Base-by-base conservation (phyloP, 2,113 vertebrate genomes). In the Solea senegalensis region DNA sequence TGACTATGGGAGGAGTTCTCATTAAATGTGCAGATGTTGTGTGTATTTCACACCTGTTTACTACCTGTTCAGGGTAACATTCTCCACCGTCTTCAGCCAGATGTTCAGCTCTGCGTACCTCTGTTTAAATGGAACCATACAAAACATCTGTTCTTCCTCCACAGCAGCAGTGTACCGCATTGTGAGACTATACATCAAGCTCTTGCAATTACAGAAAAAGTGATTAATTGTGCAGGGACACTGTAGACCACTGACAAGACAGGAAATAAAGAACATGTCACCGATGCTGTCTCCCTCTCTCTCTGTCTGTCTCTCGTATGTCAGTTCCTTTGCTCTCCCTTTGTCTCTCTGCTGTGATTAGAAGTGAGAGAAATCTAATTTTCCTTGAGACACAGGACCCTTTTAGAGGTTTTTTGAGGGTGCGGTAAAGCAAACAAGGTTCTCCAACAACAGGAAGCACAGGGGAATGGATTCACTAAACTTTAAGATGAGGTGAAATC, bases 311-410 rank as follows among this genome's bases (percentile, higher is more conserved):
- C 14, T 50, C 28, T 65, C 75, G 58, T 70, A 9, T 59, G 48
- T 55, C 54, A 16, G 48, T 34, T 34, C 34, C 34, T 34, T 34
- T 34, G 34, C 34, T 34, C 5, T 62, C 48, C 69, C 56, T 57
- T 61, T 10, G 39, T 54, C n/a, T 15, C 27, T 43, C 4, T n/a
- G 48, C 67, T 78, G 55, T 66, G 61, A 63, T 71, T 65, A 8
- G 34, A 43, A 78, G 44, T 67, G 74, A 84, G 26, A 61, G 27
- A 73, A 83, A 78, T 76, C 71, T 64, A 70, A 83, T 69, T 78
- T 78, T 43, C 15, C 67, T 75, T 15, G 26, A 80, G 66, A 72
- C 14, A 28, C 16, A 16, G 15, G 43, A 34, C 45, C 27, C 21
- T 75, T 21, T 57, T 46, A 41, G 13, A n/a, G 63, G 51, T 68